Percentiles rank a stretch among this genome's conserved stretches.
Conservation (phyloP, 1,140 invertebrate genomes). For the Anastrepha ludens region DNA sequence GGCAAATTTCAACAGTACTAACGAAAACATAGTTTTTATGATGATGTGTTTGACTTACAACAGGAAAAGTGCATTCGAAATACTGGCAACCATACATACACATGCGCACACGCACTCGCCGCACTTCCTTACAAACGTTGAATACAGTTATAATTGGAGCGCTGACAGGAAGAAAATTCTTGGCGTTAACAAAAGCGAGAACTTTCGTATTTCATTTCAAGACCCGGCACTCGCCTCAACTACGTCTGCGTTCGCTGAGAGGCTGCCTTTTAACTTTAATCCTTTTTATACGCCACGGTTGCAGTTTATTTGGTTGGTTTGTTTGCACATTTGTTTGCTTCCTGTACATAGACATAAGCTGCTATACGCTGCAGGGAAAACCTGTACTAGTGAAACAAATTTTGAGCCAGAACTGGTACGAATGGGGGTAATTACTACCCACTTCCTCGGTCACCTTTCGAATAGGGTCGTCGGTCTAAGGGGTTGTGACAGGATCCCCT, state of each 20-base stretch:
- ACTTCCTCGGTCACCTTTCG: too few species aligned
- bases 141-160: constrained; percentile 17
- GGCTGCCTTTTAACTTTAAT: background rate
- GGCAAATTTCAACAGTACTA: constrained; percentile 5
- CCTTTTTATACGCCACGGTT: background rate
- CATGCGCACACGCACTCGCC: background rate
- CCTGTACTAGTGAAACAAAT: too few species aligned
- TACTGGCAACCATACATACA: background rate
- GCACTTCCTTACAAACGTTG: background rate
- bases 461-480: too few species aligned
- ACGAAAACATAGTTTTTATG: constrained; percentile 17
- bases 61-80: background rate
- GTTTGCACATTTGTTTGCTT: background rate
- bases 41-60: background rate
- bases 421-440: too few species aligned
- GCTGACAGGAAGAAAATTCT: constrained; percentile 35
- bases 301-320: background rate
- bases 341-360: background rate
- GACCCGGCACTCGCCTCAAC: background rate
- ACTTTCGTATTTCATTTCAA: constrained; percentile 1
- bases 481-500: too few species aligned
- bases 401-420: too few species aligned
- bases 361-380: too few species aligned
- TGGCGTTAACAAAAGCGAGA: constrained; percentile 10
- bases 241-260: background rate